Base-by-base conservation (phyloP, 2,888 invertebrate genomes). In the Volucella inflata region DNA sequence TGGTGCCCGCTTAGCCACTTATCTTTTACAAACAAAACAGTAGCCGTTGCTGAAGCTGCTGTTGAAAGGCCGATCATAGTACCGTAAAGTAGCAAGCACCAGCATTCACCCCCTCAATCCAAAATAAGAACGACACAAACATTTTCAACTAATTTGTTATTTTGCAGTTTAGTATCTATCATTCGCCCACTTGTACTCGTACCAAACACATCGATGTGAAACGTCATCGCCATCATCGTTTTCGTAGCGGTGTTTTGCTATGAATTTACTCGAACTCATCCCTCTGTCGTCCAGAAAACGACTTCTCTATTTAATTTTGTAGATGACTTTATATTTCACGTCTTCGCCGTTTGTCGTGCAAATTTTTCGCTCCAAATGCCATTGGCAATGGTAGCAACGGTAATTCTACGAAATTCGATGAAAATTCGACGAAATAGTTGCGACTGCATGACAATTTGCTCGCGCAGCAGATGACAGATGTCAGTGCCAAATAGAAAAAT, bases 271-370 rank as follows among this genome's bases (percentile, higher is more conserved):
- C 53, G 42, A 65, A 71, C 36, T 62, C 68, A 38, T 36, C 21
- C 14, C 42, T 36, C 51, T 6, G n/a, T 6, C 36, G 3, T 14
- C 12, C 62, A 67, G n/a, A 30, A 67, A 72, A 55, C 44, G 74
- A 83, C 57, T 50, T 44, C 12, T 9, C 50, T 42, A 59, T 48
- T 74, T 70, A 74, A 84, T 79, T 84, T 51, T 59, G 68, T 53
- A 70, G 83, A 78, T 78, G 83, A 79, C 83, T 79, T 70, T 75
- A 84, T 21, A 4, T 79, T 75, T 59, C 72, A 68, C 64, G 74
- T 55, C 75, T 16, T 80, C 14, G 44, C 40, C 44, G 48, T 30
- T 48, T 17, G 14, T 16, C 36, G 46, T 38, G 17, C 17, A 48
- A 48, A 50, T 70, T 14, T 40, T 11, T 57, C 10, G 17, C 38